Evolutionary conservation across 2,888 invertebrate species (phyloP), one percentile per base, ranked within the genome.

Genomic region (Drosophila stalkeri): DNA sequence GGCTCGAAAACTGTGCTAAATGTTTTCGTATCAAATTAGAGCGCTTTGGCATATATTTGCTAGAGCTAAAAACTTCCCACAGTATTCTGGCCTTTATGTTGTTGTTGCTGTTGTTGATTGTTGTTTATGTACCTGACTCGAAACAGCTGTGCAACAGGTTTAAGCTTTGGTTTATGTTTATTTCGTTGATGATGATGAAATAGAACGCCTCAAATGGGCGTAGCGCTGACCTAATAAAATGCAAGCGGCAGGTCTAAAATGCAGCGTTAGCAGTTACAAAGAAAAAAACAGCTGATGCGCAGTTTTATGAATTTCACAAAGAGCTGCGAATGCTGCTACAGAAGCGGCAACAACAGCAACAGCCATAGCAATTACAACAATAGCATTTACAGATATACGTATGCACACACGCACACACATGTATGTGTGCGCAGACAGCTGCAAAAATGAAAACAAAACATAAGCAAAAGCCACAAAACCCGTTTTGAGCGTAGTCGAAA

Each of bases 381-480:
- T 68, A 49, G 64, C 65, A 64, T 77, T 61, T 43, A 61, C 41
- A 46, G 49, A 49, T 64, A 61, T 33, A 67, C 20, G 43, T 41
- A 27, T 27, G 31, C 47, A 23, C 59, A 59, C n/a, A 11, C 52
- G 55, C 16, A 4, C 18, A 39, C 1, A 31, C 3, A 41, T 11
- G n/a, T 2, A 27, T 60, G 46, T 47, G 55, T 57, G 60, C 56
- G 9, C 63, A 71, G 88, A 72, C 89, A 88, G 89, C 84, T 86
- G 84, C 89, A 89, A 82, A 80, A 78, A 82, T 46, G 81, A 84
- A 88, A 84, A 89, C 89, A 88, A 89, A 84, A 84, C 83, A 84
- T 71, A 72, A 63, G 57, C 74, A 80, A 74, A 85, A 85, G 73
- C 64, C 68, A 82, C 69, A 72, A 87, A 84, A 86, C 89, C 41